phyloP scores from a whole-genome alignment of 2,113 vertebrate species.

The Neoarius graeffei region DNA sequence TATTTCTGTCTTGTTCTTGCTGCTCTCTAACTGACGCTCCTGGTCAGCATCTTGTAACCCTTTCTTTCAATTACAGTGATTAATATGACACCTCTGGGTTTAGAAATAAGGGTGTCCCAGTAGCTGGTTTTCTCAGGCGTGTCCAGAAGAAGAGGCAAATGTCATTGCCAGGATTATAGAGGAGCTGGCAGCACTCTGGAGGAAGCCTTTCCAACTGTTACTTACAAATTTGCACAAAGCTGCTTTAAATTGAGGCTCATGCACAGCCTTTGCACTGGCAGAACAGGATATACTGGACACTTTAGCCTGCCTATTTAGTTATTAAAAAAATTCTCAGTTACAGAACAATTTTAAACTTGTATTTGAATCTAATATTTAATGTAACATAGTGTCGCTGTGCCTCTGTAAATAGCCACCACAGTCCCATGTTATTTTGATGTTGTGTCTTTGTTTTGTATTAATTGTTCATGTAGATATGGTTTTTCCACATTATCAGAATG shows the following conservation, averaged over 20 bases:
- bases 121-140: conserved; percentile 24
- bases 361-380: neutral
- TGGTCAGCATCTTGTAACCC: neutral
- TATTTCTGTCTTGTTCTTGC: conserved; percentile 5
- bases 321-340: neutral
- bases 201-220: conserved; percentile 29
- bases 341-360: neutral
- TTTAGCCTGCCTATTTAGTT: neutral
- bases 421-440: neutral
- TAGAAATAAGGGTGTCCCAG: conserved; percentile 20
- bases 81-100: conserved; percentile 11
- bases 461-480: neutral
- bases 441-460: neutral
- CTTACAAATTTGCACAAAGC: conserved; percentile 35
- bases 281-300: conserved; percentile 15
- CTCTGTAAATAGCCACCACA: neutral
- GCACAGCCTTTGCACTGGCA: conserved; percentile 46
- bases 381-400: neutral
- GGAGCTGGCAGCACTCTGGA: conserved; percentile 29
- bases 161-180: conserved; percentile 22
- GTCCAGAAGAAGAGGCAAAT: conserved; percentile 1
- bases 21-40: neutral
- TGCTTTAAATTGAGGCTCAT: conserved; percentile 24
- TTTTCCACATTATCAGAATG: neutral
- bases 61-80: conserved; percentile 24